phyloP scores from a whole-genome alignment of 2,113 vertebrate species.

The Trichomycterus rosablanca region DNA sequence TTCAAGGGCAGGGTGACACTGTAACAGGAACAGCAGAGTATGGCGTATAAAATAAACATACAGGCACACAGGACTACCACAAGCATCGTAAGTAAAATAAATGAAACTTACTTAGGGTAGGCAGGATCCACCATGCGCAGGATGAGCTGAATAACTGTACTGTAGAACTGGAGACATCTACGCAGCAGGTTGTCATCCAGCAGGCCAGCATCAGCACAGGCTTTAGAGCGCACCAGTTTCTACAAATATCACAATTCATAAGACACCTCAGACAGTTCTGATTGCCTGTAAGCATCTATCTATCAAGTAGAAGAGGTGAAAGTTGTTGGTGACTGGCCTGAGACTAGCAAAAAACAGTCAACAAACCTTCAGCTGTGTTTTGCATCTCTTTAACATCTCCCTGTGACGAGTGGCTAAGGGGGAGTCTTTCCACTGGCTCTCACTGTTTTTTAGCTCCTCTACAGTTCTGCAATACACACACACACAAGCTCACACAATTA shows the following conservation, averaged over 20 bases:
- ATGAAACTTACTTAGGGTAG: constrained; percentile 84
- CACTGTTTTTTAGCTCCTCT: constrained; percentile 96
- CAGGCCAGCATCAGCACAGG: constrained; percentile 91
- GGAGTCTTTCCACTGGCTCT: constrained; percentile 96
- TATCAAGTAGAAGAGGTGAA: neutral
- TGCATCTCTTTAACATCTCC: constrained; percentile 97
- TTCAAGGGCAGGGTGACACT: constrained; percentile 89
- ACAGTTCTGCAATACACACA: constrained; percentile 76
- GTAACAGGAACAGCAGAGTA: too few species aligned
- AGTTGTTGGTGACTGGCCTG: too few species aligned
- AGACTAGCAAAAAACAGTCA: neutral
- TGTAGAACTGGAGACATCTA: constrained; percentile 95
- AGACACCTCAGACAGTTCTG: neutral
- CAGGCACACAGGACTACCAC: neutral
- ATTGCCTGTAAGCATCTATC: neutral
- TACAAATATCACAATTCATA: constrained; percentile 48
- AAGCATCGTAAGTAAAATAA: neutral
- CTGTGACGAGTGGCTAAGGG: constrained; percentile 87
- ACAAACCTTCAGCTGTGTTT: constrained; percentile 95
- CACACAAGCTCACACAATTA: constrained; percentile 23
- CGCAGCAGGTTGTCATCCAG: constrained; percentile 95
- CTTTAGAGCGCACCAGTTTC: constrained; percentile 98
- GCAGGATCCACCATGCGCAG: constrained; percentile 89
- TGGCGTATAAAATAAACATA: too few species aligned
- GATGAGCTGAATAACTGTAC: constrained; percentile 94